Base-by-base conservation (phyloP, 2,888 invertebrate species). In the Corbicula japonica region DNA sequence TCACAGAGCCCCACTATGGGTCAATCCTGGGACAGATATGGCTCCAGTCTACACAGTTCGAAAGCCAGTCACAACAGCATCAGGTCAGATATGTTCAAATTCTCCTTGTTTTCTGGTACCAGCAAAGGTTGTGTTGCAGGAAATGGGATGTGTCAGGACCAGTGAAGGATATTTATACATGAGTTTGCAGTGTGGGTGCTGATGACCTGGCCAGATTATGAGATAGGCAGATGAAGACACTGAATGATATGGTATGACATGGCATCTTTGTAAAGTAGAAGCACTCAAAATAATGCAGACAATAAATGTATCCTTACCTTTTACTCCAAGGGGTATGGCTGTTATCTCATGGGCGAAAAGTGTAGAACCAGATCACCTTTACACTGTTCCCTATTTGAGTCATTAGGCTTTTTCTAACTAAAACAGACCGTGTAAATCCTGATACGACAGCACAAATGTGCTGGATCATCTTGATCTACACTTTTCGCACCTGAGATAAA, bases 171-270 rank as follows among this genome's bases (percentile, higher is more conserved):
- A 85, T 96, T 98, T 91, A 95, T 98, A 48, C 96, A 96, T 89
- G 98, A 98, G 91, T 98, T 98, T 94, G 96, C 96, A 76, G 95
- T 96, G 18, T 96, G 97, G 90, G 97, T 97, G 30, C 94, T 99
- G 75, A 94, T 99, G 79, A 99, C 99, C 0, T 97, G 98, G 93
- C 96, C 98, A n/a, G n/a, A n/a, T n/a, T n/a, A n/a, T n/a, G n/a
- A 46, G 99, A 99, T 93, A 96, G 96, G 91, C 96, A 97, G 93
- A 96, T 99, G 89, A 95, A 95, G 69, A 95, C 96, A 75, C 87
- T 94, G 38, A 93, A 92, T 87, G 94, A 94, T 35, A 91, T 93
- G 90, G 93, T 94, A 66, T 44, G 52, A 46, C 10, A 35, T 41
- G 8, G 12, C 15, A 46, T 35, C 6, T 23, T 12, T 8, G 18